A percentile compares a stretch with the other conserved stretches of the same genome.
These are phyloP conservation scores for Zaprionus gabonicus DNA, from an alignment of 1,140 invertebrate genomes.

Conservation along the genomic window DNA sequence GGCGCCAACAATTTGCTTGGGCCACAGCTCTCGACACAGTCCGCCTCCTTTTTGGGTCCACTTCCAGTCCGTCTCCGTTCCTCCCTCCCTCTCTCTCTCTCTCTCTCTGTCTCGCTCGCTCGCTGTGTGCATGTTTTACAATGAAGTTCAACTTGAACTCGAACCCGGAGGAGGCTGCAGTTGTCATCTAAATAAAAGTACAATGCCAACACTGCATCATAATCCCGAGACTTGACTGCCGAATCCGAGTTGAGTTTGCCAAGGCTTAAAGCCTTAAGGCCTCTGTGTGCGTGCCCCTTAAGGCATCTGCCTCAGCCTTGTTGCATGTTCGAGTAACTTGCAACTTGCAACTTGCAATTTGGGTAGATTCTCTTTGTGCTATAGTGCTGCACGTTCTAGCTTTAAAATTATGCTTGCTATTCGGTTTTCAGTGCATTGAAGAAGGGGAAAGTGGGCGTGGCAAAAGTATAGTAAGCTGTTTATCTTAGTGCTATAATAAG, in stretches of 20 bases:
- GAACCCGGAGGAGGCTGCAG: conserved; percentile 12
- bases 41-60: not conserved
- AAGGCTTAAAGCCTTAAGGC: not conserved
- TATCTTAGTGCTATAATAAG: too few relatives aligned
- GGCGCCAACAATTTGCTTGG: conserved; percentile 10
- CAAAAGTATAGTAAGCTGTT: too few relatives aligned
- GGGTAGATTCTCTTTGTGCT: too few relatives aligned
- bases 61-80: not conserved
- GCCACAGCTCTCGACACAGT: not conserved
- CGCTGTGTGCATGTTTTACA: conserved; percentile 2
- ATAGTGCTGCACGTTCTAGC: too few relatives aligned
- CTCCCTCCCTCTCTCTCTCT: not conserved
- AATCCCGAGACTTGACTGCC: conserved; percentile 7
- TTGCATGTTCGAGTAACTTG: not conserved
- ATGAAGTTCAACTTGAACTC: conserved; percentile 16
- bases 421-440: too few relatives aligned
- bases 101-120: not conserved
- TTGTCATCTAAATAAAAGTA: conserved; percentile 25
- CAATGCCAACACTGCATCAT: conserved; percentile 25
- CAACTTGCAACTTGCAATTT: not conserved
- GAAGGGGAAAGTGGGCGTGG: too few relatives aligned
- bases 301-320: not conserved
- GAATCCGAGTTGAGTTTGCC: conserved; percentile 16
- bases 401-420: too few relatives aligned
- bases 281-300: not conserved